Base-by-base conservation (phyloP, 2,888 invertebrate species). In the Calameuta idolon region DNA sequence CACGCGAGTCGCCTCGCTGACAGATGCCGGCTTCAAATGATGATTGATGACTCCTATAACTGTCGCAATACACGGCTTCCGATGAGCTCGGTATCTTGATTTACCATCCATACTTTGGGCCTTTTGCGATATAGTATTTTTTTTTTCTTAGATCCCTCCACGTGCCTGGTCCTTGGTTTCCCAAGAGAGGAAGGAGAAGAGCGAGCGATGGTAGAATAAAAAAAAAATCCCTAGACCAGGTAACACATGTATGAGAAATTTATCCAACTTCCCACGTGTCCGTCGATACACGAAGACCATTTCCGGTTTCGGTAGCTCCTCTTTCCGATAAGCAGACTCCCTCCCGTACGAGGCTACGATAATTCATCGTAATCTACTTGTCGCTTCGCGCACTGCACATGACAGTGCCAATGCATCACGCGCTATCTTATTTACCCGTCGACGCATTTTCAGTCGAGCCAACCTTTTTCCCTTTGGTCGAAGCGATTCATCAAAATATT, bases 1-100 rank as follows among this genome's bases (percentile, higher is more conserved):
- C 81, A 81, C 77, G 79, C 75, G 80, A 77, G 37, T 77, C 31
- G 84, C 83, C 85, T 86, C 87, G 87, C 85, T 88, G 89, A 89
- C 88, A 86, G 87, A 89, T 86, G 85, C 85, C 76, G 75, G 75
- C 85, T 85, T 83, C 84, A 86, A 89, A 89, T 88, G 87, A 90
- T 90, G 90, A 90, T 88, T 84, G 89, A 90, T 90, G 86, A 86
- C 86, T 88, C 88, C 85, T 89, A 89, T 89, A 89, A 89, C 87
- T 88, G 89, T 90, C 89, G 87, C 88, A 87, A 89, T 87, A 86
- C 84, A 83, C 83, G 84, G 87, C 89, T 89, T 86, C 88, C 86
- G 87, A 89, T 87, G 87, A 87, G 88, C 85, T 77, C 86, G 84
- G 84, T 87, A 87, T 89, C 89, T 89, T 89, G 89, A 89, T 89